Conservation (phyloP, 2,113 vertebrate species). For the Pelusios castaneus region DNA sequence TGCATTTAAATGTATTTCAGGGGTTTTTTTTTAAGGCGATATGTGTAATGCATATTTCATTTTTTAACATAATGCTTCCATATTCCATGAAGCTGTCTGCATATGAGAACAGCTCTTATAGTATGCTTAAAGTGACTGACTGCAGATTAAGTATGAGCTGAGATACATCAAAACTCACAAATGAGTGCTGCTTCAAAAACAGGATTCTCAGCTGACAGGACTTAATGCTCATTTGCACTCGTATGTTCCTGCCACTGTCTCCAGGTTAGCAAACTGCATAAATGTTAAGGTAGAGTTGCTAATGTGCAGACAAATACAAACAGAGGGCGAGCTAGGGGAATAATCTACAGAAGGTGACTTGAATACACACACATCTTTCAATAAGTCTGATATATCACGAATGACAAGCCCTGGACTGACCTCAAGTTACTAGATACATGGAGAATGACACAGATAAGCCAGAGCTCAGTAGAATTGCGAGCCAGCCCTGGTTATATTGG, state of each 20-base stretch:
- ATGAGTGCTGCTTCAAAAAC: not conserved
- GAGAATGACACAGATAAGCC: not conserved
- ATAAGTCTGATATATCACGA: not conserved
- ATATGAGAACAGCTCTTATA: not conserved
- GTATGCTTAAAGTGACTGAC: not conserved
- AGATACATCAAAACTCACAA: not conserved
- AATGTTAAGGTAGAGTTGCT: not conserved
- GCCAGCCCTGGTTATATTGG: not conserved
- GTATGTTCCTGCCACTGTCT: not conserved
- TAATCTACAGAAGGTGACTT: not conserved
- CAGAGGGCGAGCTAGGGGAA: not conserved
- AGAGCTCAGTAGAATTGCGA: accelerated
- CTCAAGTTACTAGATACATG: not conserved
- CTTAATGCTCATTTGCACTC: not conserved
- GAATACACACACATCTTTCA: not conserved
- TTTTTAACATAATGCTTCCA: slow-evolving; percentile 32
- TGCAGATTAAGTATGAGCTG: accelerated
- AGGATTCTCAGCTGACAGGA: not conserved
- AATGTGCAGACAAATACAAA: not conserved
- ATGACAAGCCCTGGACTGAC: not conserved
- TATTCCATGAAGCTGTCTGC: not conserved
- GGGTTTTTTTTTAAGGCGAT: not conserved
- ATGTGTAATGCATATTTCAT: not conserved
- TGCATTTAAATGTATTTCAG: not conserved
- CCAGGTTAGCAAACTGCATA: not conserved